phyloP scores from a whole-genome alignment of 2,888 invertebrate species.

The Campaea margaritaria region DNA sequence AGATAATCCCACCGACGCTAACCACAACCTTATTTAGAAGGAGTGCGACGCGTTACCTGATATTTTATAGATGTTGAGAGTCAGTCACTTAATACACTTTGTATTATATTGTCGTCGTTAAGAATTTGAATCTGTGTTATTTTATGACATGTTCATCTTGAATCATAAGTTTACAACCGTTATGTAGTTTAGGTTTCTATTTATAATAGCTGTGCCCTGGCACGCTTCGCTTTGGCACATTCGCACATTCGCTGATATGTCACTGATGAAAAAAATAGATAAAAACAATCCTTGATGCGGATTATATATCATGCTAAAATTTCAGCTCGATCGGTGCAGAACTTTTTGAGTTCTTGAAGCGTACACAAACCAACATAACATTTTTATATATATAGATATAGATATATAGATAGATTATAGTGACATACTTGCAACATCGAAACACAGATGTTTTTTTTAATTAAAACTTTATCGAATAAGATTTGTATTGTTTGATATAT shows the following conservation, averaged over 20 bases:
- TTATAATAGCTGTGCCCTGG: too few species aligned
- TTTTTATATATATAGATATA: slow-evolving; percentile 21
- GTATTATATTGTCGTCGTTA: slow-evolving; percentile 2
- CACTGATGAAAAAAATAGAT: too few species aligned
- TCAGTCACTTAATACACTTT: slow-evolving; percentile 45
- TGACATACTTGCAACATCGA: slow-evolving; percentile 51
- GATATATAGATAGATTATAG: too few species aligned
- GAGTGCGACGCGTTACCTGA: slow-evolving; percentile 81
- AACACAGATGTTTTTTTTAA: slow-evolving; percentile 55
- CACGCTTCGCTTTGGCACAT: too few species aligned
- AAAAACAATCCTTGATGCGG: too few species aligned
- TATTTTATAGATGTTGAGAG: slow-evolving; percentile 57
- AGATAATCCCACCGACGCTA: slow-evolving; percentile 79
- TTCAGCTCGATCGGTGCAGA: too few species aligned
- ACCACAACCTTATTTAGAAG: slow-evolving; percentile 66
- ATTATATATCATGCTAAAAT: too few species aligned
- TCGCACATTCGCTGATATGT: too few species aligned
- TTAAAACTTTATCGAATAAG: slow-evolving; percentile 52
- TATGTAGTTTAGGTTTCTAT: background rate
- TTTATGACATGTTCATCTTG: slow-evolving; percentile 7
- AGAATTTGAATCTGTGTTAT: slow-evolving; percentile 8
- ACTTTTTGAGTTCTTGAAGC: too few species aligned
- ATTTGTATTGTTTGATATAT: slow-evolving; percentile 41
- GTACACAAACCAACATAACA: too few species aligned
- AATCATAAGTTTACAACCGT: slow-evolving; percentile 20